Evolutionary conservation across 2,888 invertebrate species (phyloP).

Genomic region (Anticlea derivata): DNA sequence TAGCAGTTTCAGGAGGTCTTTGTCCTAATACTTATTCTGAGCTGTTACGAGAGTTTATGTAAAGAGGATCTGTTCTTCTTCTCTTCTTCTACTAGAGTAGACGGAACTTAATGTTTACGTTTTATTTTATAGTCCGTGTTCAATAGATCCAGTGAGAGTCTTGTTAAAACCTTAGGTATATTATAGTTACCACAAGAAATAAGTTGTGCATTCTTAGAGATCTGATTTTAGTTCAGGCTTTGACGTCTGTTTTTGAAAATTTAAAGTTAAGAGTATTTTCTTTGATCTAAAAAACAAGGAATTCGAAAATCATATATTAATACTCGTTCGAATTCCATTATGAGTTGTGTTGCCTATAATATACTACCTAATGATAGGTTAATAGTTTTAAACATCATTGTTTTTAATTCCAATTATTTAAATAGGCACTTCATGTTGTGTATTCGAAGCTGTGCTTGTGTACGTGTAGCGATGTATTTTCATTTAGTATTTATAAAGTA

Average conservation of each 20-base stretch:
- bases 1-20: conserved; percentile 15
- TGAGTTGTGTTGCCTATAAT: conserved; percentile 30
- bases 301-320: not conserved
- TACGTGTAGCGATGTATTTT: conserved; percentile 28
- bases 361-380: conserved; percentile 31
- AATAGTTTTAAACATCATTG: conserved; percentile 24
- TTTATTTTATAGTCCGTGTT: conserved; percentile 33
- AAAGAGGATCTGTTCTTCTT: conserved; percentile 51
- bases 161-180: conserved; percentile 34
- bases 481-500: conserved; percentile 62
- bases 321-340: conserved; percentile 13
- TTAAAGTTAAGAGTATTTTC: conserved; percentile 3
- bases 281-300: not conserved
- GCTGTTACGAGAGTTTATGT: conserved; percentile 25
- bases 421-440: conserved; percentile 30
- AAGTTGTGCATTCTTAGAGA: conserved; percentile 28
- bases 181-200: conserved; percentile 38
- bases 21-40: conserved; percentile 12
- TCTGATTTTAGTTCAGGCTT: conserved; percentile 31
- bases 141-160: conserved; percentile 37
- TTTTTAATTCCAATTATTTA: conserved; percentile 31
- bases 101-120: conserved; percentile 47
- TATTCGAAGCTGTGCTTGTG: conserved; percentile 43
- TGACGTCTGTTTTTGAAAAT: conserved; percentile 19
- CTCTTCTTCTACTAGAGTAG: conserved; percentile 60